Percentiles rank a stretch among this genome's conserved stretches.
Evolutionary conservation across 2,113 vertebrate genomes (phyloP).

Genomic region (Hippolais icterina): DNA sequence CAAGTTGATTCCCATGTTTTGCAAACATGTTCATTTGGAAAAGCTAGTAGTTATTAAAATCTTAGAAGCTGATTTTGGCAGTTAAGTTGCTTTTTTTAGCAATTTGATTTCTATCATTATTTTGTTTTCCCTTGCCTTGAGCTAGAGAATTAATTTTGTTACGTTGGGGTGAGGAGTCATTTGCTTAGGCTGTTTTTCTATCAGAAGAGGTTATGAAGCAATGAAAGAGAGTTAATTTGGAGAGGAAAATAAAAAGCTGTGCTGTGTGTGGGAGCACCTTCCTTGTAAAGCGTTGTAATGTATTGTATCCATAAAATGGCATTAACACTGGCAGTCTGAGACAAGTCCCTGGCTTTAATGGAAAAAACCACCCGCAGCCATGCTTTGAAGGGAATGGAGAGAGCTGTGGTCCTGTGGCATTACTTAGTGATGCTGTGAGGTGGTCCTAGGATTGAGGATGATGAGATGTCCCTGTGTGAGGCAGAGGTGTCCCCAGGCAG

Average conservation of each 20-base stretch:
- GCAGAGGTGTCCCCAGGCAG: neutral
- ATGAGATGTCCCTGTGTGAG: neutral
- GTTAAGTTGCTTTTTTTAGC: neutral
- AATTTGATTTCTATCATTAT: neutral
- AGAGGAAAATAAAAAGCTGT: neutral
- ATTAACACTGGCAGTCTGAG: neutral
- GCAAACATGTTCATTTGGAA: slow-evolving; percentile 1
- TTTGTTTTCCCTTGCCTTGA: neutral
- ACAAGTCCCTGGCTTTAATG: neutral
- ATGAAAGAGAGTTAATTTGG: neutral
- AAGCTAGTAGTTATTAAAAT: slow-evolving; percentile 34
- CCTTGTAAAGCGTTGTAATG: neutral
- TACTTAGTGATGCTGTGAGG: accelerated
- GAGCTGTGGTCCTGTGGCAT: neutral
- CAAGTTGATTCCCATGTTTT: neutral
- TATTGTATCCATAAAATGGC: neutral
- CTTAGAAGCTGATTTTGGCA: neutral
- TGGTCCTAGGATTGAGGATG: accelerated
- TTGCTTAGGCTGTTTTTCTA: neutral
- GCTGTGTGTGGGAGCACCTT: neutral
- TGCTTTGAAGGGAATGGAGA: neutral
- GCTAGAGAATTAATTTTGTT: neutral
- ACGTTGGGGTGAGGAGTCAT: neutral
- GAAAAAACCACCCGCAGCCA: neutral
- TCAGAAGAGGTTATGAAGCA: neutral